Base-by-base conservation (phyloP, 2,888 invertebrate genomes). In the Mythimna ferrago region DNA sequence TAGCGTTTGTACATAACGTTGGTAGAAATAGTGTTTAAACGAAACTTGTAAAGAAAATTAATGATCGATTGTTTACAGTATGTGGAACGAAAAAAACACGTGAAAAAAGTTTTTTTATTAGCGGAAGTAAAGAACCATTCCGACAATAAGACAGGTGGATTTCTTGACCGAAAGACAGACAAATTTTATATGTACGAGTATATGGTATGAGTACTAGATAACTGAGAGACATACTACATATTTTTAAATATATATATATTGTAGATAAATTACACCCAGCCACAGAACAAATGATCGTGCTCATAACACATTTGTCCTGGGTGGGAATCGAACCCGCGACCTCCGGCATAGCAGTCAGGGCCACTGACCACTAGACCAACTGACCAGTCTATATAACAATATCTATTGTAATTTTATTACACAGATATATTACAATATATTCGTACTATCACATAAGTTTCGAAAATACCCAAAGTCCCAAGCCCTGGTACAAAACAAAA, bases 401-500 rank as follows among this genome's bases (percentile, higher is more conserved):
- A 26, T 26, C 26, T 26, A 26, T 26, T 26, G n/a, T 26, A 26
- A 26, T 26, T 26, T 26, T 26, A 1, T 26, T 26, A 26, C 26
- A 26, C 26, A 26, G 26, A 26, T 26, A 26, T 26, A 26, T 26
- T 32, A 32, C 32, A 32, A 32, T 32, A 11, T 44, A 44, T 44
- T 44, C n/a, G 41, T 35, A n/a, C 32, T 51, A 53, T 51, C 10
- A 19, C 11, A 35, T 35, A n/a, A 62, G 32, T 44, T 48, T 41
- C 11, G 41, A 65, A 60, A 14, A 66, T 35, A n/a, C 9, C 35
- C 7, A 26, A 26, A 26, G 26, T 26, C 26, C 26, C 2, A 21
- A 67, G 73, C 14, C 32, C 11, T 48, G 19, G 7, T 68, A 68
- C 74, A 73, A 73, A 67, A 63, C 71, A 70, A 78, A 83, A 86